Percentiles rank a stretch among this genome's conserved stretches.
Evolutionary conservation across 1,140 invertebrate genomes (phyloP).

Genomic region (Pseudoatta argentina): DNA sequence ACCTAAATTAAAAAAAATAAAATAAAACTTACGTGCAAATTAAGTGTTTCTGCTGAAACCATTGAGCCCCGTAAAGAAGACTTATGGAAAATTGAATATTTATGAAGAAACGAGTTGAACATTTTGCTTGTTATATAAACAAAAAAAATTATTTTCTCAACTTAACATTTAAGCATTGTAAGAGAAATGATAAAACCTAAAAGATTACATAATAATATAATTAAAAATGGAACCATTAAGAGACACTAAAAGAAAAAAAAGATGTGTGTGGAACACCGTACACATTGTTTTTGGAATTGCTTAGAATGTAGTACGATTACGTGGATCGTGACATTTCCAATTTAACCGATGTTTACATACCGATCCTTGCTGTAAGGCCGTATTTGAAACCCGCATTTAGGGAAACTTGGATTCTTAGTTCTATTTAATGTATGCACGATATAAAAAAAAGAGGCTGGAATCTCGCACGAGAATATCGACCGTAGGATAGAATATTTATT

Average conservation of each 20-base stretch:
- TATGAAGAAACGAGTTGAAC: conserved; percentile 74
- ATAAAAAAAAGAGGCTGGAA: conserved; percentile 22
- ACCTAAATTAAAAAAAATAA: conserved; percentile 46
- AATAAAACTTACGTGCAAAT: conserved; percentile 67
- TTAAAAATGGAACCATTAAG: conserved; percentile 74
- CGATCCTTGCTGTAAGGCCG: conserved; percentile 61
- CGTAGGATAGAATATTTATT: conserved; percentile 57
- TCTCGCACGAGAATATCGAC: conserved; percentile 44
- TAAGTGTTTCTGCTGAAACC: conserved; percentile 71
- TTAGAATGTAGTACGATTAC: conserved; percentile 75
- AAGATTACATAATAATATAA: conserved; percentile 77
- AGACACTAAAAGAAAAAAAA: conserved; percentile 63
- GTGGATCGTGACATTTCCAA: conserved; percentile 60
- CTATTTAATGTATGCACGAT: conserved; percentile 46
- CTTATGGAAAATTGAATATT: conserved; percentile 74
- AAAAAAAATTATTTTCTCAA: conserved; percentile 86
- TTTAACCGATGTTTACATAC: conserved; percentile 53
- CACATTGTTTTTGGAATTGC: conserved; percentile 80
- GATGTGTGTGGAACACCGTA: conserved; percentile 76
- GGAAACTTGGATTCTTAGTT: conserved; percentile 50
- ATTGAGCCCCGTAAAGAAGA: conserved; percentile 72
- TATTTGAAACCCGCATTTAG: conserved; percentile 64
- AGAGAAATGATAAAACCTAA: conserved; percentile 77
- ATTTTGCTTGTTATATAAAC: conserved; percentile 80
- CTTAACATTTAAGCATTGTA: conserved; percentile 83